Evolutionary conservation across 2,797 vertebrate species (phyloP), one percentile per base, ranked within the genome.

Genomic region (Poecilia gillii): DNA sequence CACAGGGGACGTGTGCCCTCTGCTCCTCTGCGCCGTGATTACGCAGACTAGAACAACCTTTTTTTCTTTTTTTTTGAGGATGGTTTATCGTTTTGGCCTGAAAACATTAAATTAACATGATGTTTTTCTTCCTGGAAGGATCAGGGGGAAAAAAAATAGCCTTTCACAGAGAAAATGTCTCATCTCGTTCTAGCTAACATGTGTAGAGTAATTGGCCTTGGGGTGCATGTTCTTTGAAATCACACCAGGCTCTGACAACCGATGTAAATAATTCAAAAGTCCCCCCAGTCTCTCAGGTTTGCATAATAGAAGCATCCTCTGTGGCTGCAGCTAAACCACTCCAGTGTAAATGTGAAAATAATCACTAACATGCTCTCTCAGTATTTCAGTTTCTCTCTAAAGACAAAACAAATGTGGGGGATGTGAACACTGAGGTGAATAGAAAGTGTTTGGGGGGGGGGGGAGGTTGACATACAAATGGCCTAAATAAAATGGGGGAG

Each of bases 11-110:
- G 70, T 93, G 93, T 96, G 97, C 95, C 97, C 97, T 97, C 91
- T 97, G 97, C 96, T 97, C 96, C 92, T 77, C 95, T 95, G 43
- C 91, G 88, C 96, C 89, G 95, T 98, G 98, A 99, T 99, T 98
- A 98, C 96, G 97, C 96, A 96, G 96, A 97, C 96, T 95, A 97
- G 94, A 96, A 97, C 96, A 95, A 95, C 96, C 43, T 92, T 94
- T 72, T 36, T 45, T 89, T 96, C 95, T 94, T 96, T 94, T 93
- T 92, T 94, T 76, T 47, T 47, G 89, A 87, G 86, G 91, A 95
- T 87, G 91, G 93, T 93, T 94, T 93, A 81, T 96, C 93, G 89
- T 88, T 95, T 93, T 92, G 90, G 93, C 85, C 93, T 89, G 95
- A 94, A 94, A 83, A 96, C 95, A 97, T 97, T 97, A 96, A 96